A percentile compares a stretch with the other conserved stretches of the same genome.
phyloP scores from a whole-genome alignment of 2,113 vertebrate genomes.

The Vidua macroura region DNA sequence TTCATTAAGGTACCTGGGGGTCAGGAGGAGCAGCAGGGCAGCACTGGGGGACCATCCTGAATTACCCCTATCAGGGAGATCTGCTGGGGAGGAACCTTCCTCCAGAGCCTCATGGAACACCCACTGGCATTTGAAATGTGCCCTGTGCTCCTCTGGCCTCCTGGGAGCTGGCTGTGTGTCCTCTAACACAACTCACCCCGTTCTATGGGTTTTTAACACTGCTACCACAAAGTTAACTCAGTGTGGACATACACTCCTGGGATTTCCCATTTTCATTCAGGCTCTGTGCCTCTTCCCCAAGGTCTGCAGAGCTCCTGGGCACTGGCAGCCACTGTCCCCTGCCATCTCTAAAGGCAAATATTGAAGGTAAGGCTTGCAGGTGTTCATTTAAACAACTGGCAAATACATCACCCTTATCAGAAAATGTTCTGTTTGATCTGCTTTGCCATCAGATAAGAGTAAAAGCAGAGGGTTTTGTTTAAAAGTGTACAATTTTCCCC shows the following conservation, averaged over 20 bases:
- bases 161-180: background rate
- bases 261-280: background rate
- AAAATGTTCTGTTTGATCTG: background rate
- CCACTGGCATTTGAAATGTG: background rate
- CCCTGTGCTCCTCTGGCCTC: background rate
- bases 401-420: background rate
- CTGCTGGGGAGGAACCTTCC: background rate
- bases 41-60: background rate
- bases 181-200: background rate
- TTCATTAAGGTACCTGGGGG: background rate
- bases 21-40: background rate
- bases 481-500: background rate
- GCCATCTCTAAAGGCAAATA: conserved; percentile 5
- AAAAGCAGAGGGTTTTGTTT: background rate
- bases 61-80: fast-evolving
- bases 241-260: fast-evolving
- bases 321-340: background rate
- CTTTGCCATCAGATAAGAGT: conserved; percentile 3
- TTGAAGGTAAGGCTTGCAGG: background rate
- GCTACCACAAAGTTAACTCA: background rate
- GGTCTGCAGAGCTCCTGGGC: background rate
- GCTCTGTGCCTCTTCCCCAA: background rate
- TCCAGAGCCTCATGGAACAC: background rate
- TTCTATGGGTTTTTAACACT: background rate
- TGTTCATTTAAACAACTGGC: background rate